Conservation (phyloP, 2,888 invertebrate genomes). For the Tromatobia lineatoria region DNA sequence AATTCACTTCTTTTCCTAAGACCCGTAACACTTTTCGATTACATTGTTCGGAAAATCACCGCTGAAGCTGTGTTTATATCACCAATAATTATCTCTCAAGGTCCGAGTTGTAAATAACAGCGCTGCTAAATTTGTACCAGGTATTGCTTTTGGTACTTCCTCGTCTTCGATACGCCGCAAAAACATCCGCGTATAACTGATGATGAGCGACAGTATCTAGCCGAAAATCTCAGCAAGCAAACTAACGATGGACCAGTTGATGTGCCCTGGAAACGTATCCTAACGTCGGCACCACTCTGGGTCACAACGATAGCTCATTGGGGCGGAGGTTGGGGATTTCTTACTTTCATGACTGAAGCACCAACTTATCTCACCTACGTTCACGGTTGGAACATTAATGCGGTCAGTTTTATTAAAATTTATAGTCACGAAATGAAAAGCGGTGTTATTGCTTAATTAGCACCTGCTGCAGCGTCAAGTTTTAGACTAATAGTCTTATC, state of each 20-base stretch:
- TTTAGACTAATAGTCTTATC: too few species aligned
- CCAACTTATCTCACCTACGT: conserved; percentile 90
- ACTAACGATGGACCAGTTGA: conserved; percentile 47
- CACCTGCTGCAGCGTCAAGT: too few species aligned
- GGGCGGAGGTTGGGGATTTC: conserved; percentile 90
- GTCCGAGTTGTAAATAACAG: neutral
- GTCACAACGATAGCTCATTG: conserved; percentile 89
- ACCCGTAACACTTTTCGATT: too few species aligned
- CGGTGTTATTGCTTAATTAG: too few species aligned
- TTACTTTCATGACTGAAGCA: conserved; percentile 90
- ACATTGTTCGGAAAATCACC: too few species aligned
- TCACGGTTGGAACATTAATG: conserved; percentile 89
- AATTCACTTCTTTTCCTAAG: too few species aligned
- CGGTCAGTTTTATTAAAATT: conserved; percentile 85
- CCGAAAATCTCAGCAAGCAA: conserved; percentile 85
- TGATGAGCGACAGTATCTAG: conserved; percentile 88
- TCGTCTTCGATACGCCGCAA: conserved; percentile 89
- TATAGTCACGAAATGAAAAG: too few species aligned
- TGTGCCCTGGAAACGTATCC: conserved; percentile 89
- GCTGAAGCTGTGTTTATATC: too few species aligned
- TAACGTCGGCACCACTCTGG: conserved; percentile 88
- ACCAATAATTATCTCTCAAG: too few species aligned
- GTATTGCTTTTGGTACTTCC: conserved; percentile 87
- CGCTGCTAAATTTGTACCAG: conserved; percentile 17
- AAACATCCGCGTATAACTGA: conserved; percentile 89